Conservation (phyloP, 2,888 invertebrate genomes). For the Leptothorax acervorum region DNA sequence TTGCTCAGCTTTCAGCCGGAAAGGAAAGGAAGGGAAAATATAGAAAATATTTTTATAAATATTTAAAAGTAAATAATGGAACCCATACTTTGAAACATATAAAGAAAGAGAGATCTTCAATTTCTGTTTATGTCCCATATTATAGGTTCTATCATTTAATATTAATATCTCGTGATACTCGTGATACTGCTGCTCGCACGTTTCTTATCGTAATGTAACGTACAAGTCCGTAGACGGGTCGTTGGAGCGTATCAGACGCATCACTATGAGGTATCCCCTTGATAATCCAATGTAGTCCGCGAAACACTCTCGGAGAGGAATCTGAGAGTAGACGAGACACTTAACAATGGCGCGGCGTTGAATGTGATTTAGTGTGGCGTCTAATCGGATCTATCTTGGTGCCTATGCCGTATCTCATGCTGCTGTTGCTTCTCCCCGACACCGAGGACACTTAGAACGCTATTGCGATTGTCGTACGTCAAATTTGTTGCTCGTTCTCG, state of each 20-base stretch:
- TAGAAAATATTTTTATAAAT: background rate
- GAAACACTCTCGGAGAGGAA: slow-evolving; percentile 49
- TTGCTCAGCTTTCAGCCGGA: background rate
- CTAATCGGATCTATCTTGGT: slow-evolving; percentile 76
- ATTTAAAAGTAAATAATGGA: background rate
- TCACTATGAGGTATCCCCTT: slow-evolving; percentile 44
- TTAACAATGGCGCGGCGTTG: slow-evolving; percentile 74
- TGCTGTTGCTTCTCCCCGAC: slow-evolving; percentile 61
- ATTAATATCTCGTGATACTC: background rate
- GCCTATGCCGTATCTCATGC: slow-evolving; percentile 65
- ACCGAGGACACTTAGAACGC: slow-evolving; percentile 28
- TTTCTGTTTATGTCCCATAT: background rate
- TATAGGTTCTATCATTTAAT: background rate
- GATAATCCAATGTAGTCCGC: slow-evolving; percentile 64
- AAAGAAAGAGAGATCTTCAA: background rate
- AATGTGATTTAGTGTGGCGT: slow-evolving; percentile 75
- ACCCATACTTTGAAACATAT: background rate
- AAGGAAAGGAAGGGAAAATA: background rate
- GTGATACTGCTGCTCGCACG: background rate
- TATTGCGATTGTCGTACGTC: slow-evolving; percentile 7
- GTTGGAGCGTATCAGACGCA: background rate
- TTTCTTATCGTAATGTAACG: background rate
- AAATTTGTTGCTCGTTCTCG: slow-evolving; percentile 4
- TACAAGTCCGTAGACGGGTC: background rate
- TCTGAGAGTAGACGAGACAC: slow-evolving; percentile 58